Evolutionary conservation across 2,888 invertebrate species (phyloP), one percentile per base, ranked within the genome.

Genomic region (Nemotelus pantherinus): DNA sequence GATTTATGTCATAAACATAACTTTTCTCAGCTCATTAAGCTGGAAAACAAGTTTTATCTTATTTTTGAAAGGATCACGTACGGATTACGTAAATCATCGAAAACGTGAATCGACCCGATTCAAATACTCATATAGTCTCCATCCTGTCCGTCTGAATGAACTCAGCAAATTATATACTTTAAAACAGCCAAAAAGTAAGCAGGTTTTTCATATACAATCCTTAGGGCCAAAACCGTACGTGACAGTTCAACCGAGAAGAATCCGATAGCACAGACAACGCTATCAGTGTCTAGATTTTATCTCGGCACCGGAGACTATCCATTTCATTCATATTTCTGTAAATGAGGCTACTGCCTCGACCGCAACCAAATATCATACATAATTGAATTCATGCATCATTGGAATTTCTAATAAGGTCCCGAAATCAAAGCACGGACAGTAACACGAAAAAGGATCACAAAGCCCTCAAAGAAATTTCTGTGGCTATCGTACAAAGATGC

Each of bases 321-420:
- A 41, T 7, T 53, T 55, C 53, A 70, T 70, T 70, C 55, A 70
- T 70, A 41, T 70, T 70, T 53, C 25, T 63, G 43, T 41, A 63
- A 63, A 63, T 43, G 63, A n/a, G 9, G 58, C n/a, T 58, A n/a
- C 25, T 25, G 5, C 41, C 41, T 7, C 7, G 3, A 43, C 3
- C 60, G 41, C 25, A 60, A 7, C 7, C 70, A 55, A 53, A 70
- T 70, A 70, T 70, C 43, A 70, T 70, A 41, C 55, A 70, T 70
- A 70, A 55, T 70, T 70, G 55, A 70, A 70, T 70, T 70, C 70
- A 50, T 7, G 41, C 70, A 55, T 10, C 39, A n/a, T 7, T 55
- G 9, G 70, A 70, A 70, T 70, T 53, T 55, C 53, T 55, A 70
- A 70, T 70, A 70, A 70, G 70, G 55, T 3, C 70, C 63, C 25